Conservation (phyloP, 1,140 invertebrate species). For the Drosophila sp. region DNA sequence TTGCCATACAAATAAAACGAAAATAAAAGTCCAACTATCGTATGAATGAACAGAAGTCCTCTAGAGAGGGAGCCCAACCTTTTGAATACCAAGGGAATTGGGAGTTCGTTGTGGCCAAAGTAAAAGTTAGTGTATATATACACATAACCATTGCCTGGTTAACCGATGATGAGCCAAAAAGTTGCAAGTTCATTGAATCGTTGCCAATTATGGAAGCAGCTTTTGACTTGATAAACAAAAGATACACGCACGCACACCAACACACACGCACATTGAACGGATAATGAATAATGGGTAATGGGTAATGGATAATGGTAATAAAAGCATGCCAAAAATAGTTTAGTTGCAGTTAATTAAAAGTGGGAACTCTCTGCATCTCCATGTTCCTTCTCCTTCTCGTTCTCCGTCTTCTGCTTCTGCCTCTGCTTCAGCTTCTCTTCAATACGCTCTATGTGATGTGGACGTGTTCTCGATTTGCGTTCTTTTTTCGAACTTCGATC, state of each 20-base stretch:
- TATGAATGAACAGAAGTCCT: not conserved
- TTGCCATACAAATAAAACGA: not conserved
- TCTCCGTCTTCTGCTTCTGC: too few relatives aligned
- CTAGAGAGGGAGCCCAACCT: not conserved
- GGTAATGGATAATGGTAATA: conserved; percentile 6
- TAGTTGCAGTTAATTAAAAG: conserved; percentile 21
- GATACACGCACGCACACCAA: conserved; percentile 17
- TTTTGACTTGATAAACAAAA: conserved; percentile 50
- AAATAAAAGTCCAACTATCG: not conserved
- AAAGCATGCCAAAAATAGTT: conserved; percentile 25
- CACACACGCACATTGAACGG: conserved; percentile 7
- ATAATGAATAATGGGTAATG: conserved; percentile 6
- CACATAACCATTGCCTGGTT: not conserved
- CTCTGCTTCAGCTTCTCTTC: too few relatives aligned
- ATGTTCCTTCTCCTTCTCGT: too few relatives aligned
- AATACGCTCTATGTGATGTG: not conserved
- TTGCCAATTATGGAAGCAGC: conserved; percentile 51
- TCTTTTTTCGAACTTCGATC: not conserved
- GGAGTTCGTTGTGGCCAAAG: not conserved
- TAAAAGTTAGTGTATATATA: conserved; percentile 1
- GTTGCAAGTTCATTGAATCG: conserved; percentile 20
- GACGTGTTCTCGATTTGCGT: not conserved
- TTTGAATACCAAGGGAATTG: conserved; percentile 13
- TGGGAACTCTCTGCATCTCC: not conserved
- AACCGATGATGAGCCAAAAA: conserved; percentile 21